A percentile compares a stretch with the other conserved stretches of the same genome.
Evolutionary conservation across 2,888 invertebrate species (phyloP).

Genomic region (Chrysina gloriosa): DNA sequence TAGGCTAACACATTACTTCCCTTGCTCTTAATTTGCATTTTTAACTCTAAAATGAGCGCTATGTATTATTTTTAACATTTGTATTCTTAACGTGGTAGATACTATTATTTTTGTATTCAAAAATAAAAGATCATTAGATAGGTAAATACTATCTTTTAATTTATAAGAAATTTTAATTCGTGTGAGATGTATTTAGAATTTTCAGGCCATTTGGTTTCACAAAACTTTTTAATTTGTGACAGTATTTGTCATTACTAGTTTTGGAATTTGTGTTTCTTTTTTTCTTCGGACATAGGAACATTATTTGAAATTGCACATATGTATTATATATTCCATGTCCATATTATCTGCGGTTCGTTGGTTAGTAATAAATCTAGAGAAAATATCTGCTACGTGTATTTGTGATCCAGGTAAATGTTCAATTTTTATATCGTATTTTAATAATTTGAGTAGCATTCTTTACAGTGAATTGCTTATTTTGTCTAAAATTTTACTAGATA

Average conservation of each 20-base stretch:
- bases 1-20: neutral
- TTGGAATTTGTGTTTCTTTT: no score
- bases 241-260: conserved; percentile 24
- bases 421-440: conserved; percentile 42
- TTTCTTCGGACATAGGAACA: conserved; percentile 27
- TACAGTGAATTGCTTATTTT: no score
- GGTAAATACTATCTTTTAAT: conserved; percentile 34
- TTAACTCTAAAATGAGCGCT: neutral
- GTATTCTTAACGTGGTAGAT: neutral
- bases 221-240: conserved; percentile 13
- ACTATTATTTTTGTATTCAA: neutral
- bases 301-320: conserved; percentile 15
- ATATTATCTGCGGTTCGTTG: neutral
- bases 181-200: conserved; percentile 6
- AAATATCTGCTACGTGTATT: conserved; percentile 43
- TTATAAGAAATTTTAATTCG: conserved; percentile 29
- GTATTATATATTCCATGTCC: conserved; percentile 31
- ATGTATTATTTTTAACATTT: neutral
- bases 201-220: conserved; percentile 34
- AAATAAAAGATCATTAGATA: conserved; percentile 39
- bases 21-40: neutral
- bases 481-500: no score
- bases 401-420: conserved; percentile 41
- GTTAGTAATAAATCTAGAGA: conserved; percentile 38
- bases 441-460: no score